phyloP scores from a whole-genome alignment of 2,113 vertebrate species.

The Scortum barcoo region DNA sequence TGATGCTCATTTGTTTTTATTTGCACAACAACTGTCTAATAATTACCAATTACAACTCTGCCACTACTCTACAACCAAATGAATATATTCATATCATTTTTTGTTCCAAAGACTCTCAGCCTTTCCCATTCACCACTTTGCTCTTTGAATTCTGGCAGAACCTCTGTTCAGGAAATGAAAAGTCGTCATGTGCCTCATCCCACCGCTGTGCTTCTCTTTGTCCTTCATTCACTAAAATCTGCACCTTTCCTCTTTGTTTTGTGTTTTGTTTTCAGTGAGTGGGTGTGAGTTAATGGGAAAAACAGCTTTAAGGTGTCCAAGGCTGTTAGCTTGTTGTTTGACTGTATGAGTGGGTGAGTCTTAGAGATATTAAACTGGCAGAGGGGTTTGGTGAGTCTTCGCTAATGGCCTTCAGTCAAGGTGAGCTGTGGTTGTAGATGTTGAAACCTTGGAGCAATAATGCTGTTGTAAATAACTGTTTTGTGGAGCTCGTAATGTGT shows the following conservation, averaged over 20 bases:
- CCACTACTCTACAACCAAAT: neutral
- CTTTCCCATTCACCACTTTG: neutral
- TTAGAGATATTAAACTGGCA: slow-evolving; percentile 16
- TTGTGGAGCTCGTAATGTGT: neutral
- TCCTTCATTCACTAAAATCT: slow-evolving; percentile 47
- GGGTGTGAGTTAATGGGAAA: slow-evolving; percentile 35
- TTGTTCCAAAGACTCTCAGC: neutral
- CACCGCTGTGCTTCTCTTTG: slow-evolving; percentile 28
- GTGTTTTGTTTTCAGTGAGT: slow-evolving; percentile 33
- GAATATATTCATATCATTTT: neutral
- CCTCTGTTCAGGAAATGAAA: slow-evolving; percentile 25
- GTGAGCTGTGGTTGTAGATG: neutral
- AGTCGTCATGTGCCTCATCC: slow-evolving; percentile 21
- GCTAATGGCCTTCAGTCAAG: slow-evolving; percentile 21
- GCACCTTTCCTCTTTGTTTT: slow-evolving; percentile 13
- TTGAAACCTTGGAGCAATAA: neutral
- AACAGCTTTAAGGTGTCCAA: slow-evolving; percentile 28
- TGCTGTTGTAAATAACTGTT: neutral
- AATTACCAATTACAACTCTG: neutral
- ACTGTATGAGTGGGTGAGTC: slow-evolving; percentile 36
- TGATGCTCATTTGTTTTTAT: neutral
- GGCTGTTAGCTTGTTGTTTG: slow-evolving; percentile 43
- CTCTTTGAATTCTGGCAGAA: slow-evolving; percentile 17
- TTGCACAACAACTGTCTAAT: neutral
- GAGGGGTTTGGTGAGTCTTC: slow-evolving; percentile 30